Evolutionary conservation across 2,888 invertebrate genomes (phyloP).

Genomic region (Caenorhabditis wallacei): DNA sequence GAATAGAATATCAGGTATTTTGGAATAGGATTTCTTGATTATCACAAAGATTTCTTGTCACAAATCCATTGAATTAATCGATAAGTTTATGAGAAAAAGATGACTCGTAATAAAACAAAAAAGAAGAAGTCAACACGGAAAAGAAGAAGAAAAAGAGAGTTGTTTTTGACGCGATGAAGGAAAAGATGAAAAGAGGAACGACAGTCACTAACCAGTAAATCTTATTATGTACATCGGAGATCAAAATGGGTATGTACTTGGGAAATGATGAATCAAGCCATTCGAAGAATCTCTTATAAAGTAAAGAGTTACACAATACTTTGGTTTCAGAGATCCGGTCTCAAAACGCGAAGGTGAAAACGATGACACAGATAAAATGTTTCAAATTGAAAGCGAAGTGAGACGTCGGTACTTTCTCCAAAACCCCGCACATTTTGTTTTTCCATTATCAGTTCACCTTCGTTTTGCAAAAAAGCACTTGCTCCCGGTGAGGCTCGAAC

Average conservation of each 20-base stretch:
- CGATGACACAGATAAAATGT: conserved; percentile 9
- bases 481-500: conserved; percentile 91
- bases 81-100: conserved; percentile 3
- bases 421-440: neutral
- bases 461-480: conserved; percentile 52
- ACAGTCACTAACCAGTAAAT: conserved; percentile 42
- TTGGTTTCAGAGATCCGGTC: conserved; percentile 7
- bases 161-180: conserved; percentile 28
- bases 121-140: conserved; percentile 26
- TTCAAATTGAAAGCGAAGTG: neutral
- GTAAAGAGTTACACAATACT: conserved; percentile 12
- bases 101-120: conserved; percentile 33
- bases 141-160: conserved; percentile 16
- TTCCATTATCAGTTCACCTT: neutral
- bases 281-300: conserved; percentile 3
- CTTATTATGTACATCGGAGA: conserved; percentile 35
- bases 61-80: conserved; percentile 4
- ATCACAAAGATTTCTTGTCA: conserved; percentile 14
- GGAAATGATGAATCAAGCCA: conserved; percentile 1
- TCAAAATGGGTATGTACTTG: conserved; percentile 36
- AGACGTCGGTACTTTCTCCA: conserved; percentile 1
- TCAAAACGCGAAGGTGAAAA: conserved; percentile 1
- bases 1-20: conserved; percentile 24
- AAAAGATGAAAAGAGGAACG: conserved; percentile 11
- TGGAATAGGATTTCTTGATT: conserved; percentile 2